Evolutionary conservation across 2,888 invertebrate genomes (phyloP), one percentile per base, ranked within the genome.

Genomic region (Nemoura dubitans): DNA sequence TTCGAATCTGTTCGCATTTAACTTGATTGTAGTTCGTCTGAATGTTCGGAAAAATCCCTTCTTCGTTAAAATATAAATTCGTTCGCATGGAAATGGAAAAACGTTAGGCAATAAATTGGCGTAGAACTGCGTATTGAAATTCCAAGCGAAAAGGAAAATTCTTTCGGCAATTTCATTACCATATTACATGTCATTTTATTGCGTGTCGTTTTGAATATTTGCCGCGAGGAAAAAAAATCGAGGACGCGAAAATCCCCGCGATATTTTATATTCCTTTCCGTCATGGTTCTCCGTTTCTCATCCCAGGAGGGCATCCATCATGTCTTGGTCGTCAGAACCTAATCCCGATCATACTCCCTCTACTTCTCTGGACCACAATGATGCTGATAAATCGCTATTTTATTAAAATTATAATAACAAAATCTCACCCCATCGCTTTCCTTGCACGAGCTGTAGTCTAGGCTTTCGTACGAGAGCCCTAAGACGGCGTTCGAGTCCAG

Each of bases 341-440:
- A 59, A 59, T 59, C 59, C 59, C 59, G 59, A 59, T 59, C 59
- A 7, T 21, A 59, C 59, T 1, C 25, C 78, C 10, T 21, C 2
- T 59, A 59, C 59, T 21, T 26, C 78, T 6, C 27, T 29, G 27
- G 78, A 78, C 78, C 78, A 78, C 78, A 78, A 78, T 78, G 29
- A 26, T 78, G 29, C 26, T 78, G 29, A 78, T 78, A 28, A 28
- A 78, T 78, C 27, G 27, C 29, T 78, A 16, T 78, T 26, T 78
- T 78, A 28, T 78, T 26, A 78, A 78, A 28, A 26, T 26, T 77
- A 26, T 77, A 5, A 25, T 7, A 78, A n/a, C 87, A 76, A 27
- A n/a, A 14, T 16, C 77, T 30, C 88, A 88, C 88, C 88, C 87
- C 88, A 80, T 89, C 88, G 43, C 88, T 88, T 86, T 88, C 88